These are phyloP conservation scores for Oxyscelio sp. DNA, from an alignment of 2,888 invertebrate genomes.

Conservation along the genomic window DNA sequence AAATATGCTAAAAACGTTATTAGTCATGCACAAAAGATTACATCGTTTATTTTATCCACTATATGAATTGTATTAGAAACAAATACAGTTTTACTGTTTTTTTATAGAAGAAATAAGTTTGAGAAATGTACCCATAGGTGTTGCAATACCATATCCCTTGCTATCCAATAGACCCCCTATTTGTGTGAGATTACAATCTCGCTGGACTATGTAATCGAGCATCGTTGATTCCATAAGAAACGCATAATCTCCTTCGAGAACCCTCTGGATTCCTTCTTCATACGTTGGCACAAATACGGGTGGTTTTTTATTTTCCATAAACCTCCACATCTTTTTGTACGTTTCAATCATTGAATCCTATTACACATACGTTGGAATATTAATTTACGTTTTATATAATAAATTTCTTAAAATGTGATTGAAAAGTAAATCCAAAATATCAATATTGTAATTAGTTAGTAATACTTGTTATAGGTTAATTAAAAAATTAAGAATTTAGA, in stretches of 20 bases:
- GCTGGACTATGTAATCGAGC: slow-evolving; percentile 98
- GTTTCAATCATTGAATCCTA: slow-evolving; percentile 96
- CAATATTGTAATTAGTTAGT: too few relatives aligned
- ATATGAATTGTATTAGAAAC: too few relatives aligned
- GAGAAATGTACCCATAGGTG: slow-evolving; percentile 94
- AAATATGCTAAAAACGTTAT: too few relatives aligned
- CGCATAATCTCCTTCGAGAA: slow-evolving; percentile 97
- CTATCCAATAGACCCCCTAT: slow-evolving; percentile 96
- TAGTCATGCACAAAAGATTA: too few relatives aligned
- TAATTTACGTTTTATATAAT: too few relatives aligned
- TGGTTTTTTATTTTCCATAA: slow-evolving; percentile 94
- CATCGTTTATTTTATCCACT: too few relatives aligned
- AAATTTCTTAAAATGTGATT: too few relatives aligned
- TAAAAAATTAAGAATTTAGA: too few relatives aligned
- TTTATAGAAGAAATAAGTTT: too few relatives aligned
- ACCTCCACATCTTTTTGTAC: slow-evolving; percentile 98
- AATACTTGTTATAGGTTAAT: too few relatives aligned
- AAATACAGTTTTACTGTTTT: too few relatives aligned
- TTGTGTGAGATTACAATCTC: slow-evolving; percentile 98
- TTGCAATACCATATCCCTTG: slow-evolving; percentile 98
- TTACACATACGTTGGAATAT: slow-evolving; percentile 21
- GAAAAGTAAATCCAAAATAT: too few relatives aligned
- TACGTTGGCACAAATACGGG: slow-evolving; percentile 96
- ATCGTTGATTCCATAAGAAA: slow-evolving; percentile 99
- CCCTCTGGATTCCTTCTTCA: slow-evolving; percentile 96